Base-by-base conservation (phyloP, 2,113 vertebrate species). In the Cyprinus carpio region DNA sequence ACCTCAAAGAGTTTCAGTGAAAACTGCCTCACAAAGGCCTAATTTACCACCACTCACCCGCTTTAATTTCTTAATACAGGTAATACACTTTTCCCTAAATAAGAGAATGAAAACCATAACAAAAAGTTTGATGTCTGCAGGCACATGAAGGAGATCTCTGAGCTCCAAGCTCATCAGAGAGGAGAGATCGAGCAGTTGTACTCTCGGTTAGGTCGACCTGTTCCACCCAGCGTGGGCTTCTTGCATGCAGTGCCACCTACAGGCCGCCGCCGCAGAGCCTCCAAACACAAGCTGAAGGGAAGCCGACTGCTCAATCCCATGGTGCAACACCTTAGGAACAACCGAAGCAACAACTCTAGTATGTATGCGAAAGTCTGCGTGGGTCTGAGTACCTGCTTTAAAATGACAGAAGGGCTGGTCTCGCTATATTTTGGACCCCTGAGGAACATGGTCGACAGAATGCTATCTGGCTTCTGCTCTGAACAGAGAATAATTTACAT, bases 91-190 rank as follows among this genome's bases (percentile, higher is more conserved):
- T 58, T 58, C 7, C 1, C 54, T 8, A 23, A 58, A 58, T 56
- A 56, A 56, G 18, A 56, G 6, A 20, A 34, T 10, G 27, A 5
- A 23, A 23, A 20, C 31, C 18, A 0, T 69, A 4, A 37, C 31
- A 10, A 3, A 11, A 5, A 31, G 49, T 9, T 96, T 96, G 97
- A 96, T 37, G 75, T 91, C 92, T 54, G 84, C 80, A 99, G 98
- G 89, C 98, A 99, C 91, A 94, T 99, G 94, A 97, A 95, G 78
- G 98, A 99, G 94, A 98, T 99, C 87, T 96, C 98, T 0, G 97
- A 99, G 90, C 94, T 99, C 40, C 98, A 99, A 91, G 96, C 96
- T 4, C 94, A 97, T 90, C 98, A 99, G 90, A 96, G 98, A 81
- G 96, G 95, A 16, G 98, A 99, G 91, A 97, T 99, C 6, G 97